Evolutionary conservation across 2,113 vertebrate species (phyloP).

Genomic region (Mormyrus iriodes): DNA sequence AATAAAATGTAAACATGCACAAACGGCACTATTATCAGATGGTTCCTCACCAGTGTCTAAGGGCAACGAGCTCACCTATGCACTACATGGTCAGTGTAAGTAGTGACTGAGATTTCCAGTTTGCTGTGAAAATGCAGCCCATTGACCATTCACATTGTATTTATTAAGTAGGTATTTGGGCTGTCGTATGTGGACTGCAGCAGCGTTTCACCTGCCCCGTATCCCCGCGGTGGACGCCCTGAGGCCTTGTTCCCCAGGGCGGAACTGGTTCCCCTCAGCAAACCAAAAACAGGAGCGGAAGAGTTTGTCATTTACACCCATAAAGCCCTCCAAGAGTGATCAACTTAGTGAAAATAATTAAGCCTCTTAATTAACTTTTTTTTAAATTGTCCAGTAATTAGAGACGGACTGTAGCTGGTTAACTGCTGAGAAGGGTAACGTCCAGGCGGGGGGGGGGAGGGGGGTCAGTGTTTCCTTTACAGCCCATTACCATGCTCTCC

Average conservation of each 20-base stretch:
- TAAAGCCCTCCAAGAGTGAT: neutral
- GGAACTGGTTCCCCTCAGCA: neutral
- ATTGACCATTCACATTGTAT: neutral
- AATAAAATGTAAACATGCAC: neutral
- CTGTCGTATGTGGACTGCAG: neutral
- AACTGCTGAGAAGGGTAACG: conserved; percentile 12
- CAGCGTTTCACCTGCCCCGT: neutral
- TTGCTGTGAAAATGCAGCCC: neutral
- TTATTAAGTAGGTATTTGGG: neutral
- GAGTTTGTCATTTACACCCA: neutral
- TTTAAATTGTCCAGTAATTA: conserved; percentile 14
- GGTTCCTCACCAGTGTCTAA: neutral
- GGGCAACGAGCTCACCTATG: neutral
- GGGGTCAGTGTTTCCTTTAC: conserved; percentile 24
- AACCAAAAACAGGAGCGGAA: neutral
- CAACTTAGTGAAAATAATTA: neutral
- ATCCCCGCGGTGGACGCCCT: neutral
- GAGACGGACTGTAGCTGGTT: conserved; percentile 19
- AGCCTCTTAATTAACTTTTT: conserved; percentile 13
- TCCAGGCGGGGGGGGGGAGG: conserved; percentile 11
- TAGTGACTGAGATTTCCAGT: neutral
- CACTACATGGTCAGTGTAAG: neutral
- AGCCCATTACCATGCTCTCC: conserved; percentile 29
- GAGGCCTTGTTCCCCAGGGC: neutral
- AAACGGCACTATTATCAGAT: neutral